Evolutionary conservation across 2,888 invertebrate species (phyloP).

Genomic region (Cybosia mesomella): DNA sequence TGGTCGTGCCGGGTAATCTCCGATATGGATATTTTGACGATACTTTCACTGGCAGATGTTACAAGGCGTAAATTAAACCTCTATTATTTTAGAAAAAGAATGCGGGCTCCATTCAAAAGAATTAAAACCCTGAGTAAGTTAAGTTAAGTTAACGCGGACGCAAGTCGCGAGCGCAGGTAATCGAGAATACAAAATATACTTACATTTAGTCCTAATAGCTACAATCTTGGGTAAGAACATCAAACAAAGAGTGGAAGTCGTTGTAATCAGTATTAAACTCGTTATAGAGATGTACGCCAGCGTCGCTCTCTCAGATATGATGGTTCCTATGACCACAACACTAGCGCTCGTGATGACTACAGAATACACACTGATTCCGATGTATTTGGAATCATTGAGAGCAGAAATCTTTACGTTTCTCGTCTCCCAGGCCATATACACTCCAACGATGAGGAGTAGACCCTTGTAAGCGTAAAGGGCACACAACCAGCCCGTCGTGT

Average conservation of each 20-base stretch:
- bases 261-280: constrained; percentile 93
- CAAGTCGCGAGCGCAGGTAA: too few species aligned
- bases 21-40: too few species aligned
- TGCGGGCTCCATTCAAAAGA: too few species aligned
- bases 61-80: too few species aligned
- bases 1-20: too few species aligned
- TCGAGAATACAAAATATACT: too few species aligned
- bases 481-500: constrained; percentile 96
- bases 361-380: constrained; percentile 96
- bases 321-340: constrained; percentile 95
- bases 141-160: too few species aligned
- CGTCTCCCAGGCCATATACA: constrained; percentile 99
- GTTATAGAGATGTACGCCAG: constrained; percentile 94
- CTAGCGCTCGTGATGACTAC: constrained; percentile 96
- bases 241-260: constrained; percentile 94
- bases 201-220: constrained; percentile 89
- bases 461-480: constrained; percentile 97
- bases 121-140: too few species aligned
- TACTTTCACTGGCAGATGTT: too few species aligned
- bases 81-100: too few species aligned
- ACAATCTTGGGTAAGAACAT: constrained; percentile 95
- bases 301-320: constrained; percentile 93
- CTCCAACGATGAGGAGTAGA: constrained; percentile 94
- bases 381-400: constrained; percentile 97
- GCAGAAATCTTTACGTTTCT: constrained; percentile 96